Conservation (phyloP, 2,113 vertebrate genomes). For the Sinocyclocheilus anshuiensis region DNA sequence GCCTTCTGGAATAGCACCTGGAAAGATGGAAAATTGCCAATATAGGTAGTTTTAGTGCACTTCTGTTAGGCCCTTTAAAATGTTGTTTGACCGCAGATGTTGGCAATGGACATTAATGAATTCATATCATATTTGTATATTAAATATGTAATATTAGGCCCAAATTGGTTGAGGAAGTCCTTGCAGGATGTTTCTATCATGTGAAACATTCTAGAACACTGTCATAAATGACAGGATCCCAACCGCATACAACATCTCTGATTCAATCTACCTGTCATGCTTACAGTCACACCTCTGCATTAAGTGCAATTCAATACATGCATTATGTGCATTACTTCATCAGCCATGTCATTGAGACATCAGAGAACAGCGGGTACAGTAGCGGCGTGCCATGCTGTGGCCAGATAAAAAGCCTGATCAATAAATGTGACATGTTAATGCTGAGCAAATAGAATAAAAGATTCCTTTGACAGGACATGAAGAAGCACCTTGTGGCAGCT, state of each 20-base stretch:
- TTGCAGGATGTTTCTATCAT: background rate
- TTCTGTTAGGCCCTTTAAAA: background rate
- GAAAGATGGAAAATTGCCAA: too few relatives aligned
- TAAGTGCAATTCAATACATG: slow-evolving; percentile 86
- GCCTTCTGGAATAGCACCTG: too few relatives aligned
- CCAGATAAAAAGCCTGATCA: slow-evolving; percentile 90
- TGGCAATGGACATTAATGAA: background rate
- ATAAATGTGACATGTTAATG: slow-evolving; percentile 99
- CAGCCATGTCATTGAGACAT: slow-evolving; percentile 86
- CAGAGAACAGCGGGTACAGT: slow-evolving; percentile 82
- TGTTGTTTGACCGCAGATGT: background rate
- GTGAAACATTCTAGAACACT: background rate
- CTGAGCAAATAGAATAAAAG: slow-evolving; percentile 93
- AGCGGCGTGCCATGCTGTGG: slow-evolving; percentile 79
- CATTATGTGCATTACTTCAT: slow-evolving; percentile 85
- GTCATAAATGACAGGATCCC: slow-evolving; percentile 22
- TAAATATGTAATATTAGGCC: background rate
- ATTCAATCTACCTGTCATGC: slow-evolving; percentile 86
- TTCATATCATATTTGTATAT: background rate
- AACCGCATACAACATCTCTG: slow-evolving; percentile 73
- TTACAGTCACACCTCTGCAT: slow-evolving; percentile 83
- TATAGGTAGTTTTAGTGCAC: too few relatives aligned
- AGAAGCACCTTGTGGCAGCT: slow-evolving; percentile 96
- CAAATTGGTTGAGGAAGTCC: background rate
- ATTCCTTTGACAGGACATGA: slow-evolving; percentile 94